Percentiles rank a stretch among this genome's conserved stretches.
Conservation (phyloP, 2,113 vertebrate genomes). For the Saimiri boliviensis region DNA sequence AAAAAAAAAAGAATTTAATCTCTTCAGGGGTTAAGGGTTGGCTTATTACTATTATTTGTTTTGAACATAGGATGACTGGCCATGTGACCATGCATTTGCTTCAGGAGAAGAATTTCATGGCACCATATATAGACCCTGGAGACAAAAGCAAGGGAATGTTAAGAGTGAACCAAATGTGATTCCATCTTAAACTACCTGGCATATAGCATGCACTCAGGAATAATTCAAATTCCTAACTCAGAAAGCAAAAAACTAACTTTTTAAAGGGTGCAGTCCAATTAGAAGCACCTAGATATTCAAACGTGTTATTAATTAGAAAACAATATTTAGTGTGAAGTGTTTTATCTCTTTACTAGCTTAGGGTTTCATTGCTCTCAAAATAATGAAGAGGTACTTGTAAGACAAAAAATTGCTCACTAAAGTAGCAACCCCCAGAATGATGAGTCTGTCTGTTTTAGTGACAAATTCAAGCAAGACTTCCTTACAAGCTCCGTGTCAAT, state of each 20-base stretch:
- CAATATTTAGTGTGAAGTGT: neutral
- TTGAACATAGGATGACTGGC: neutral
- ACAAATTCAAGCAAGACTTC: neutral
- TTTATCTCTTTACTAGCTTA: neutral
- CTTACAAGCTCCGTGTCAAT: neutral
- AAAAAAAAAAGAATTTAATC: neutral
- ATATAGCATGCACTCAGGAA: neutral
- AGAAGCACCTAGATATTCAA: neutral
- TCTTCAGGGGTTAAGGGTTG: neutral
- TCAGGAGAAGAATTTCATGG: neutral
- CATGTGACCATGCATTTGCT: neutral
- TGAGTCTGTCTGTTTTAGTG: neutral
- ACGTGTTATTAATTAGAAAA: neutral
- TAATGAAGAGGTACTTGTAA: neutral
- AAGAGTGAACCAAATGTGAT: neutral
- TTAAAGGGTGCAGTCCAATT: neutral
- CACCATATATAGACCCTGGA: neutral
- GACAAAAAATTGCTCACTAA: neutral
- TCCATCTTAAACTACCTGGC: neutral
- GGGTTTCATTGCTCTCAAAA: neutral
- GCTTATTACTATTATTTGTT: neutral
- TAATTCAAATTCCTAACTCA: neutral
- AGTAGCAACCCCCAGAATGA: neutral
- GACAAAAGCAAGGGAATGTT: neutral
- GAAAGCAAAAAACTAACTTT: neutral